Evolutionary conservation across 2,888 invertebrate genomes (phyloP).

Genomic region (Drosophila mimetica): DNA sequence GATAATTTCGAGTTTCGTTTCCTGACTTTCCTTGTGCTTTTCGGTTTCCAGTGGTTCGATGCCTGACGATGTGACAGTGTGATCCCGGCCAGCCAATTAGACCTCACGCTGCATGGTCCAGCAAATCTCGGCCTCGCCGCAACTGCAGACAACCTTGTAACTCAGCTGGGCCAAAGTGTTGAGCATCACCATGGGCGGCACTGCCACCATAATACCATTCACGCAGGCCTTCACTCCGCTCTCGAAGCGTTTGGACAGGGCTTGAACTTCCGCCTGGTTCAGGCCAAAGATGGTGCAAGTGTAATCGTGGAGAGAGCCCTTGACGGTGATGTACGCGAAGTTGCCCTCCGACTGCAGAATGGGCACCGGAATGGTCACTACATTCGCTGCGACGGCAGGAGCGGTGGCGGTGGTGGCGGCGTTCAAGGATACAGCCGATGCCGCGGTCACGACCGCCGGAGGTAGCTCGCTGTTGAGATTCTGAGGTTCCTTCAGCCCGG

Average conservation of each 20-base stretch:
- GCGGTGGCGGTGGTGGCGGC: conserved; percentile 10
- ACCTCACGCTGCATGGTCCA: conserved; percentile 93
- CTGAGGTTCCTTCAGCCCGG: conserved; percentile 56
- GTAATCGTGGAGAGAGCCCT: conserved; percentile 90
- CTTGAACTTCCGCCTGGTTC: conserved; percentile 88
- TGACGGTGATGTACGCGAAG: conserved; percentile 90
- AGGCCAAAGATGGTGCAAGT: conserved; percentile 92
- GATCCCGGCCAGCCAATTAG: conserved; percentile 82
- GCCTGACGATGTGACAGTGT: conserved; percentile 29
- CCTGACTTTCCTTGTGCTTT: conserved; percentile 13
- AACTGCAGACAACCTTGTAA: conserved; percentile 90
- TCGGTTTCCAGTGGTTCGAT: conserved; percentile 21
- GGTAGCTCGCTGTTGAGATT: conserved; percentile 55
- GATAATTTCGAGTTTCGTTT: conserved; percentile 23
- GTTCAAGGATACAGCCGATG: conserved; percentile 56
- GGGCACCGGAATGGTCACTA: conserved; percentile 84
- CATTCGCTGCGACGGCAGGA: conserved; percentile 63
- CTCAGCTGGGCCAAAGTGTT: conserved; percentile 91
- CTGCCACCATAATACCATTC: conserved; percentile 90
- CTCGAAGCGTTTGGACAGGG: conserved; percentile 89
- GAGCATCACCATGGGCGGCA: conserved; percentile 88
- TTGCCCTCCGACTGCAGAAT: conserved; percentile 86
- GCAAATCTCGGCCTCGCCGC: conserved; percentile 92
- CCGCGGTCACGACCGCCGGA: conserved; percentile 22
- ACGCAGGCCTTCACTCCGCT: conserved; percentile 87